Evolutionary conservation across 2,113 vertebrate genomes (phyloP).

Genomic region (Callithrix jacchus): DNA sequence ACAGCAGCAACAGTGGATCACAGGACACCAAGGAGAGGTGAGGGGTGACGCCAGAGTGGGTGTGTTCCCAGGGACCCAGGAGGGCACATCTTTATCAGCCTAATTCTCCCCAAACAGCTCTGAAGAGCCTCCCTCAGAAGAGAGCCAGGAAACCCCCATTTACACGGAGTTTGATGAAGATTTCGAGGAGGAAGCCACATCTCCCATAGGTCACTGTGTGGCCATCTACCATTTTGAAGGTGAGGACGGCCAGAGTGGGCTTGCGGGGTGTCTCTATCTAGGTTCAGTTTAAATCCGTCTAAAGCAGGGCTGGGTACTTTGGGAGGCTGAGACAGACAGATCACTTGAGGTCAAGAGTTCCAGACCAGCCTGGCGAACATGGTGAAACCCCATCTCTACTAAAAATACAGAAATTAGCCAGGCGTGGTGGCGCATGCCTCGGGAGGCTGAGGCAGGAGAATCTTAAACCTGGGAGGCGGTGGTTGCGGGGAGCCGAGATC

Average conservation of each 20-base stretch:
- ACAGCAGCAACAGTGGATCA: slow-evolving; percentile 85
- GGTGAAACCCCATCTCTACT: too few relatives aligned
- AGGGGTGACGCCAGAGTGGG: neutral
- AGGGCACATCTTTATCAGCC: neutral
- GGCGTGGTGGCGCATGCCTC: too few relatives aligned
- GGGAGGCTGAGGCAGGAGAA: too few relatives aligned
- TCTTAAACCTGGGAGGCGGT: too few relatives aligned
- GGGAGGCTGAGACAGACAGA: too few relatives aligned
- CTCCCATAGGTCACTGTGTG: slow-evolving; percentile 90
- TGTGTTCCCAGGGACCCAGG: accelerated
- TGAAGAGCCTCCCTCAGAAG: slow-evolving; percentile 87
- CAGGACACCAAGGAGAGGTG: slow-evolving; percentile 88
- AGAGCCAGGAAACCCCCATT: slow-evolving; percentile 86
- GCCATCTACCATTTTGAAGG: slow-evolving; percentile 94
- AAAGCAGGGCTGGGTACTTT: neutral
- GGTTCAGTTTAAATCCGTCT: neutral
- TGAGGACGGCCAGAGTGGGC: slow-evolving; percentile 43
- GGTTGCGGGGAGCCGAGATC: too few relatives aligned
- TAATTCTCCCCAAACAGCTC: slow-evolving; percentile 77
- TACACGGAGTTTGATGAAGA: slow-evolving; percentile 93
- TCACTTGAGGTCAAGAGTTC: too few relatives aligned
- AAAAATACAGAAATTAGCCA: too few relatives aligned
- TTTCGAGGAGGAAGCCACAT: slow-evolving; percentile 88
- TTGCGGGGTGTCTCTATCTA: neutral
- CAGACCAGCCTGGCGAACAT: too few relatives aligned